A percentile compares a stretch with the other conserved stretches of the same genome.
These are phyloP conservation scores for Nyctereutes procyonoides DNA, from an alignment of 2,113 vertebrate species.

Conservation along the genomic window DNA sequence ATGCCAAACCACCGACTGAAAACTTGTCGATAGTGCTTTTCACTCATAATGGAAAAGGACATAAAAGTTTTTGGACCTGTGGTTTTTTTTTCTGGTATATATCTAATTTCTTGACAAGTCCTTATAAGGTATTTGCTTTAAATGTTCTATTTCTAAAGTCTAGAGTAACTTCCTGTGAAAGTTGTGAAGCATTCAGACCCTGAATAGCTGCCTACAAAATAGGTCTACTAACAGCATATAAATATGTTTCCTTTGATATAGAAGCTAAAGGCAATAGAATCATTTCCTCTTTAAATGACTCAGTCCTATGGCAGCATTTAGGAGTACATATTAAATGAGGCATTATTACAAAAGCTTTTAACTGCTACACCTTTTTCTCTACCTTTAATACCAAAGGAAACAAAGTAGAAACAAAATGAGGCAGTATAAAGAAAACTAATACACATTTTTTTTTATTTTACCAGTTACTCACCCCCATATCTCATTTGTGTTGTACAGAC, in stretches of 20 bases:
- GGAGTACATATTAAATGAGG: background rate
- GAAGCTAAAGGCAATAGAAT: constrained; percentile 26
- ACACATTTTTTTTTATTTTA: background rate
- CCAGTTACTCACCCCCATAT: background rate
- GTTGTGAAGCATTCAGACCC: constrained; percentile 55
- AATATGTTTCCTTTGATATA: constrained; percentile 8
- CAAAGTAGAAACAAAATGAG: constrained; percentile 16
- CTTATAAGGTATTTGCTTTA: background rate
- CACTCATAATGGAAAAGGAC: background rate
- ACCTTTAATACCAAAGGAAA: background rate
- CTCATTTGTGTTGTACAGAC: background rate
- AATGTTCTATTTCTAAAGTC: constrained; percentile 7
- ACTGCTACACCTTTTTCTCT: background rate
- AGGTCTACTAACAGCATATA: constrained; percentile 2
- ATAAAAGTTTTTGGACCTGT: background rate
- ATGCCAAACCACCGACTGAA: background rate
- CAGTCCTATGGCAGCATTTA: background rate
- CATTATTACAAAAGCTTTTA: background rate
- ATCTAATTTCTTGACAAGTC: constrained; percentile 24
- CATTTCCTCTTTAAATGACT: constrained; percentile 27
- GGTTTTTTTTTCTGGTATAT: background rate
- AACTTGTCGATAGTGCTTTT: constrained; percentile 12
- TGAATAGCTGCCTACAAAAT: constrained; percentile 51
- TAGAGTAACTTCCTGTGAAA: constrained; percentile 16
- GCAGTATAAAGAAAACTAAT: background rate